These are phyloP conservation scores for Takifugu flavidus DNA, from an alignment of 2,113 vertebrate genomes.

Conservation along the genomic window DNA sequence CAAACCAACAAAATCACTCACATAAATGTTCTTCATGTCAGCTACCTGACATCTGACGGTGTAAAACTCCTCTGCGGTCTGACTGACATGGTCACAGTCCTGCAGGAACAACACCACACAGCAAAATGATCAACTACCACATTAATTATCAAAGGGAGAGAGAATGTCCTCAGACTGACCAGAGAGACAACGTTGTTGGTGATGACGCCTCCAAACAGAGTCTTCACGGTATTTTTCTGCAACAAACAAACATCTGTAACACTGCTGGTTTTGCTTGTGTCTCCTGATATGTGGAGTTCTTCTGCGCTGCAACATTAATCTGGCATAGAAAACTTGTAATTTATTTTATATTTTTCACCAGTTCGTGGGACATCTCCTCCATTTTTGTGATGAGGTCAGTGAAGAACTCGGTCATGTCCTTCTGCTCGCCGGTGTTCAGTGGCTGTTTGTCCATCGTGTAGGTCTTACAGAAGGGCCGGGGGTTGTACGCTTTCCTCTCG, in stretches of 20 bases:
- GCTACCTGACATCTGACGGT: constrained; percentile 97
- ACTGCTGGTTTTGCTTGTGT: too few species aligned
- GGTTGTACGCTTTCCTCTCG: constrained; percentile 97
- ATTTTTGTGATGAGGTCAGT: constrained; percentile 99
- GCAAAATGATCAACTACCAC: neutral
- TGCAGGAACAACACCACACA: constrained; percentile 45
- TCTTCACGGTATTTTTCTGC: constrained; percentile 99
- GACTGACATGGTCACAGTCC: constrained; percentile 99
- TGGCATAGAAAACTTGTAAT: too few species aligned
- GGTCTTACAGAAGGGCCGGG: constrained; percentile 96
- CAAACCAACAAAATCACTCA: constrained; percentile 70
- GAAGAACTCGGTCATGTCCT: constrained; percentile 99
- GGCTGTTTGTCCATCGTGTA: constrained; percentile 99
- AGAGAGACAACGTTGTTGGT: constrained; percentile 98
- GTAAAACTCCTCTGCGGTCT: constrained; percentile 98
- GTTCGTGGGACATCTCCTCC: constrained; percentile 97
- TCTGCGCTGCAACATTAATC: too few species aligned
- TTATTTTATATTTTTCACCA: constrained; percentile 72
- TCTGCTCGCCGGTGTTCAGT: constrained; percentile 97
- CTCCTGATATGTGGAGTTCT: too few species aligned
- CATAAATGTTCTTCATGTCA: constrained; percentile 99
- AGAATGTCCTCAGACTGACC: constrained; percentile 74
- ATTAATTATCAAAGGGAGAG: neutral
- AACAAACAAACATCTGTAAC: constrained; percentile 2
- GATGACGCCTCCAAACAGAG: constrained; percentile 96